Conservation (phyloP, 2,113 vertebrate species). For the Clarias macrocephalus region DNA sequence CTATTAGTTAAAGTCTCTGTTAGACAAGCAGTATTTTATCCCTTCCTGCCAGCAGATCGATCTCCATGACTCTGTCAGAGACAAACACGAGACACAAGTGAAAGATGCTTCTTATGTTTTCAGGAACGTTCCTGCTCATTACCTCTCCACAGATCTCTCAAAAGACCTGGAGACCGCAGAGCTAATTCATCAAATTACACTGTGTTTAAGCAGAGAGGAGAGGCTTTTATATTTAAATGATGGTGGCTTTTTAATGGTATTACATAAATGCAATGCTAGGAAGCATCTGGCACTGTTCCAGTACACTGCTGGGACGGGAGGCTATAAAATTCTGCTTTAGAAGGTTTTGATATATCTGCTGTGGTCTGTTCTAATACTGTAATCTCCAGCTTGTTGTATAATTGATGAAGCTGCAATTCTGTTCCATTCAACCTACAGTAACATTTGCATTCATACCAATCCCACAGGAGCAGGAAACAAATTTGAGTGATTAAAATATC, state of each 20-base stretch:
- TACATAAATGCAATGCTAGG: not conserved
- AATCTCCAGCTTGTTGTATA: not conserved
- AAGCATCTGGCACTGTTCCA: conserved; percentile 38
- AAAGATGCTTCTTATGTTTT: conserved; percentile 13
- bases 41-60: not conserved
- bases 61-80: not conserved
- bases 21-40: not conserved
- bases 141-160: conserved; percentile 25
- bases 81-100: conserved; percentile 14
- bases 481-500: not conserved
- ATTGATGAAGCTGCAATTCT: not conserved
- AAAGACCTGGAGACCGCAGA: conserved; percentile 25
- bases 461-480: not conserved
- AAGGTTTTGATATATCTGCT: not conserved
- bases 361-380: not conserved
- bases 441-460: not conserved
- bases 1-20: not conserved
- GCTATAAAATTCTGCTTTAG: not conserved
- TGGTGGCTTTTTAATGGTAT: conserved; percentile 25
- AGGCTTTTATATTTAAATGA: conserved; percentile 26
- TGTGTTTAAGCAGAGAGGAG: conserved; percentile 20
- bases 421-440: not conserved
- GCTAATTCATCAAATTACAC: conserved; percentile 43
- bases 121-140: conserved; percentile 13
- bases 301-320: not conserved